Percentiles rank a stretch among this genome's conserved stretches.
Conservation (phyloP, 2,888 invertebrate species). For the Acrobasis consociella region DNA sequence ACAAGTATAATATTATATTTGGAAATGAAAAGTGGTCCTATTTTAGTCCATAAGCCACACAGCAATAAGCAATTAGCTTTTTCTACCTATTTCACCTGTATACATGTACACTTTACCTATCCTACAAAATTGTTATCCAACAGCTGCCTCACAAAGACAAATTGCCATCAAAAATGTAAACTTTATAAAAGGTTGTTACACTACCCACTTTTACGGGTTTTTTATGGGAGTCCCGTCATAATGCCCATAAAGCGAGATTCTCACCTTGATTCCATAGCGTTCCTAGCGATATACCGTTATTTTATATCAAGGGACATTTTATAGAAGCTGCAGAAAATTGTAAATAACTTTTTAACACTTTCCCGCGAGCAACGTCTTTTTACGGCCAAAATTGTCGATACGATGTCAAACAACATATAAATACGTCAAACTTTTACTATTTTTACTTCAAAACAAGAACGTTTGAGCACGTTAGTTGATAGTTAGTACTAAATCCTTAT, state of each 20-base stretch:
- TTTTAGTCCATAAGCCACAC: too few relatives aligned
- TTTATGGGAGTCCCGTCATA: constrained; percentile 20
- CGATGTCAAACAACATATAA: too few relatives aligned
- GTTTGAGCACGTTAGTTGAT: too few relatives aligned
- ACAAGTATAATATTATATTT: too few relatives aligned
- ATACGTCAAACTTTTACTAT: too few relatives aligned
- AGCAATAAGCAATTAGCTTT: too few relatives aligned
- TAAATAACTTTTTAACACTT: not conserved
- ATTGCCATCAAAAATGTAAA: constrained; percentile 14
- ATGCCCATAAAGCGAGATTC: constrained; percentile 11
- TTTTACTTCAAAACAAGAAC: too few relatives aligned
- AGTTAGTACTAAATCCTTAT: too few relatives aligned
- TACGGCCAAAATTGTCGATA: too few relatives aligned
- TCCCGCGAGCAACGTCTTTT: too few relatives aligned
- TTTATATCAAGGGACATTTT: constrained; percentile 1
- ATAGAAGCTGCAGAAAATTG: not conserved
- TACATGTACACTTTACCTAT: not conserved
- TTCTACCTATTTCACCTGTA: too few relatives aligned
- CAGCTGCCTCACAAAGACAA: not conserved
- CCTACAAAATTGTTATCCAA: not conserved
- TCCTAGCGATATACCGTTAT: not conserved
- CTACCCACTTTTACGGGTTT: constrained; percentile 11
- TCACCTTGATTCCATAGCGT: constrained; percentile 4
- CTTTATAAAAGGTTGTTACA: constrained; percentile 11
- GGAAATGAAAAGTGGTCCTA: too few relatives aligned